Evolutionary conservation across 2,113 vertebrate species (phyloP).

Genomic region (Pipra filicauda): DNA sequence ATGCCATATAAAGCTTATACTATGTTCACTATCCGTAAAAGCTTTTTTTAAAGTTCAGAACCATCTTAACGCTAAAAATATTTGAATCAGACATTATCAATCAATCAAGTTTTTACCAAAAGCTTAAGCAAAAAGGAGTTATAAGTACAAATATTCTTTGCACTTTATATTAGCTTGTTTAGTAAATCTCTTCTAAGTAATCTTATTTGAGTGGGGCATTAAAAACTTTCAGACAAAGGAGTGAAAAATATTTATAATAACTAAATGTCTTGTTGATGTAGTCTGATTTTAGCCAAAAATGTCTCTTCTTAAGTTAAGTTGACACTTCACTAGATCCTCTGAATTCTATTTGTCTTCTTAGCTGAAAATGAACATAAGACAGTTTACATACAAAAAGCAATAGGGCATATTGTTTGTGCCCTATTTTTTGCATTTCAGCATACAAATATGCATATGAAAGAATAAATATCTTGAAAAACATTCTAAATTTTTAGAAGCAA

Average conservation of each 20-base stretch:
- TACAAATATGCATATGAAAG: not conserved
- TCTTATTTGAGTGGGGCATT: not conserved
- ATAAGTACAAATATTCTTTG: not conserved
- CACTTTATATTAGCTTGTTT: not conserved
- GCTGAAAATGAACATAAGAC: not conserved
- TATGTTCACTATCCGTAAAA: not conserved
- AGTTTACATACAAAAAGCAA: not conserved
- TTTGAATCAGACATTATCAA: not conserved
- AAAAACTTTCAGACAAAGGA: not conserved
- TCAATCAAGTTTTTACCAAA: not conserved
- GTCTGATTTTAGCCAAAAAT: not conserved
- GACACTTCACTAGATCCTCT: not conserved
- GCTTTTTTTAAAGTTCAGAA: not conserved
- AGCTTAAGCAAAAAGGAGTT: not conserved
- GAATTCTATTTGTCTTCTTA: not conserved
- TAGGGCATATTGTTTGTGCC: accelerated
- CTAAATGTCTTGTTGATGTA: not conserved
- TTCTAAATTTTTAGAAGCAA: not conserved
- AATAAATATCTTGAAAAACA: not conserved
- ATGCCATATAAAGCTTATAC: not conserved
- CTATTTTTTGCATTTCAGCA: not conserved
- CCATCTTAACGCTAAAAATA: not conserved
- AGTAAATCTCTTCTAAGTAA: not conserved
- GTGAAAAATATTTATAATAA: not conserved
- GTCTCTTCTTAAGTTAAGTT: not conserved